These are phyloP conservation scores for Archips crataeganus DNA, from an alignment of 2,888 invertebrate species.

Conservation along the genomic window DNA sequence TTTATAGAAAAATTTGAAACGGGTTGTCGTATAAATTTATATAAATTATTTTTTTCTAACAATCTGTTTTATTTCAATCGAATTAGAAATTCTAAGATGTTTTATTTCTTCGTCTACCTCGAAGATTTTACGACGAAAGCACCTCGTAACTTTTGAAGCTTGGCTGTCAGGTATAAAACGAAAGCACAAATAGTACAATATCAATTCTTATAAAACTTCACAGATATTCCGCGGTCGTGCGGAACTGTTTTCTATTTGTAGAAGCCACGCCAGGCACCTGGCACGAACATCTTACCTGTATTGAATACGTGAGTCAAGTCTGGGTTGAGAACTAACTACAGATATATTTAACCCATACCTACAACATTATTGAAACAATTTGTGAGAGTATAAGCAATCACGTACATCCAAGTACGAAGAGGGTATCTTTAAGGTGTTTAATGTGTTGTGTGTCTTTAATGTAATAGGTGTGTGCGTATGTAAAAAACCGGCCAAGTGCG, in stretches of 20 bases:
- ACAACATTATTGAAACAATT: not conserved
- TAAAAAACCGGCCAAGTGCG: no score
- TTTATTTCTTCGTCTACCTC: not conserved
- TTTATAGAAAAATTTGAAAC: constrained; percentile 59
- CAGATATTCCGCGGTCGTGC: constrained; percentile 33
- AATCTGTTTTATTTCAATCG: constrained; percentile 55
- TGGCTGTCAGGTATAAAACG: not conserved
- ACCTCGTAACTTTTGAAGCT: not conserved
- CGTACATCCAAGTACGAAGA: not conserved
- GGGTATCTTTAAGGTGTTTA: not conserved
- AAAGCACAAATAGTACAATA: constrained; percentile 25
- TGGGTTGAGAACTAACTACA: constrained; percentile 4
- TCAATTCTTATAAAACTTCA: constrained; percentile 21
- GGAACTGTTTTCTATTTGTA: constrained; percentile 26
- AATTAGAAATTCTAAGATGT: not conserved
- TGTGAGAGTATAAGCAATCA: not conserved
- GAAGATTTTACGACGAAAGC: not conserved
- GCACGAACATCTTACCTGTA: constrained; percentile 27
- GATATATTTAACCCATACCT: not conserved
- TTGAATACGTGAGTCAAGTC: constrained; percentile 29
- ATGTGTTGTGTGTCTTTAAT: no score
- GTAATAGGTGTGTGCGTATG: not conserved
- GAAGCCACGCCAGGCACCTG: constrained; percentile 16
- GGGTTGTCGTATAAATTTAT: constrained; percentile 82
- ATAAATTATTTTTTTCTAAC: constrained; percentile 76